These are phyloP conservation scores for Scolanthus callimorphus DNA, from an alignment of 92 coral and sea anemone species.

Conservation along the genomic window DNA sequence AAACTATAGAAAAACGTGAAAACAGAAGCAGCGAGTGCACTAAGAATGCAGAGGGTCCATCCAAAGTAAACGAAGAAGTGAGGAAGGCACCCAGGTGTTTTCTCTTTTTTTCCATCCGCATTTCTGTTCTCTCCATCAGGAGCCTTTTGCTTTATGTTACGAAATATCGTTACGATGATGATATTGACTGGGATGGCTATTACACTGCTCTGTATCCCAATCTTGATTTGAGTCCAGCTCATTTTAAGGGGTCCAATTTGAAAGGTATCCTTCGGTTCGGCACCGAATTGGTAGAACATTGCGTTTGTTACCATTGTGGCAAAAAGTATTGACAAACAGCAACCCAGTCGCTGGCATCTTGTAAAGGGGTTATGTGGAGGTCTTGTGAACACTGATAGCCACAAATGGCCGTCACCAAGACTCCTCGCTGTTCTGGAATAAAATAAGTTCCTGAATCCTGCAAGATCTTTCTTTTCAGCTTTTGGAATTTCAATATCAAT, in stretches of 20 bases:
- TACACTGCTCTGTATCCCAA: slow-evolving; percentile 86
- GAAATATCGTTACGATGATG: slow-evolving; percentile 71
- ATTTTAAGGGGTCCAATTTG: slow-evolving; percentile 79
- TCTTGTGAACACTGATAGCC: slow-evolving; percentile 78
- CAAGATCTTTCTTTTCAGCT: slow-evolving; percentile 62
- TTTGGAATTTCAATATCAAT: slow-evolving; percentile 54
- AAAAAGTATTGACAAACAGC: slow-evolving; percentile 74
- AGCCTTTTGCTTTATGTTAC: slow-evolving; percentile 39
- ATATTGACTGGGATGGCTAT: slow-evolving; percentile 86
- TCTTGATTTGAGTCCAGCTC: slow-evolving; percentile 81
- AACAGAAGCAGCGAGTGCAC: slow-evolving; percentile 59
- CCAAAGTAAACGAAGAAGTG: slow-evolving; percentile 64
- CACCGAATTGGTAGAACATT: slow-evolving; percentile 85
- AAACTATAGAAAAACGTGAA: slow-evolving; percentile 82
- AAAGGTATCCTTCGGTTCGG: slow-evolving; percentile 65
- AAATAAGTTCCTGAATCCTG: slow-evolving; percentile 74
- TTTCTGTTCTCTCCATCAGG: background rate
- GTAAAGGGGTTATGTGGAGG: slow-evolving; percentile 88
- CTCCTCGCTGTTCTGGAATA: slow-evolving; percentile 63
- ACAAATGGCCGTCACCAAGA: slow-evolving; percentile 77
- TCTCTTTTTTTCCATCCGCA: slow-evolving; percentile 5
- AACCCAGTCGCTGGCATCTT: slow-evolving; percentile 72
- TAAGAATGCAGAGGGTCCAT: slow-evolving; percentile 69
- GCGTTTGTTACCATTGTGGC: slow-evolving; percentile 91
- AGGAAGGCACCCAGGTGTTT: slow-evolving; percentile 72